phyloP scores from a whole-genome alignment of 1,140 invertebrate species.

The Ladona fulva region DNA sequence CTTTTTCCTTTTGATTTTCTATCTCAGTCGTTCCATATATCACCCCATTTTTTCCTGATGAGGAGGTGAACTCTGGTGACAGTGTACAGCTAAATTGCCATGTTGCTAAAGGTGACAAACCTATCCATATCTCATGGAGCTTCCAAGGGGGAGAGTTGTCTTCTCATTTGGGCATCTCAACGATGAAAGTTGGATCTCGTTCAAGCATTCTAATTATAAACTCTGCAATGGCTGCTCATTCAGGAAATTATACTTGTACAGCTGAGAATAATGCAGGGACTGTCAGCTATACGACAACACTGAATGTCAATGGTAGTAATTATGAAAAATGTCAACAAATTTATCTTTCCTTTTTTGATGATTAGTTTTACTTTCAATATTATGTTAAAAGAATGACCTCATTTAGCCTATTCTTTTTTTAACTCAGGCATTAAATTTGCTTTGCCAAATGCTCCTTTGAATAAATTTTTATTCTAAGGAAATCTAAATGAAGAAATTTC shows the following conservation, averaged over 20 bases:
- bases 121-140: conserved; percentile 33
- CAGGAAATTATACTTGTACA: conserved; percentile 23
- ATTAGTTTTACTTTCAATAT: no score
- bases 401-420: no score
- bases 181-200: conserved; percentile 29
- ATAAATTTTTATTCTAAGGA: no score
- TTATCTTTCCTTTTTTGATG: no score
- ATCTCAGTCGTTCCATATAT: conserved; percentile 28
- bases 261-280: conserved; percentile 49
- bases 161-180: conserved; percentile 26
- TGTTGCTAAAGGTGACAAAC: conserved; percentile 35
- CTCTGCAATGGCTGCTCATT: conserved; percentile 30
- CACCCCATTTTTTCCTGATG: conserved; percentile 24
- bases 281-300: conserved; percentile 47
- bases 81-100: conserved; percentile 39
- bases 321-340: no score
- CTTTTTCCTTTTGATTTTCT: conserved; percentile 29
- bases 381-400: no score
- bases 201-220: conserved; percentile 28
- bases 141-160: conserved; percentile 36
- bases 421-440: no score
- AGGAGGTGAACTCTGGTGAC: conserved; percentile 31
- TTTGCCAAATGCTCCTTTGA: no score
- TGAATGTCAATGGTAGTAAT: conserved; percentile 36
- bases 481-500: no score